Evolutionary conservation across 2,113 vertebrate species (phyloP).

Genomic region (Xiphorhynchus elegans): DNA sequence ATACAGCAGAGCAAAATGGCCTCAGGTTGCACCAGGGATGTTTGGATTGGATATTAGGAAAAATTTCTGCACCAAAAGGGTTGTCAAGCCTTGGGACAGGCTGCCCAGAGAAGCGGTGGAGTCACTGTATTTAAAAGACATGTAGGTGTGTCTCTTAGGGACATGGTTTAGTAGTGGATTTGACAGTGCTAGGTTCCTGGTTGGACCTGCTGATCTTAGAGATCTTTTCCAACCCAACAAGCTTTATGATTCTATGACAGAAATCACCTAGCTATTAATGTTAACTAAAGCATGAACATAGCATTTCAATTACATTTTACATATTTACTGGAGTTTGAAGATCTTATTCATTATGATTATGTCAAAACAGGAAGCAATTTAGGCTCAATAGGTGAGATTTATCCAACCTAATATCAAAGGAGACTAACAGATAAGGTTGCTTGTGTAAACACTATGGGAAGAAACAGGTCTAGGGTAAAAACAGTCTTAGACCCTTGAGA

Average conservation of each 20-base stretch:
- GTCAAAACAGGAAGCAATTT: background rate
- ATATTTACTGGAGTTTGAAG: background rate
- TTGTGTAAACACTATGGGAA: background rate
- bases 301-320: background rate
- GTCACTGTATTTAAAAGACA: accelerated
- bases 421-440: background rate
- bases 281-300: background rate
- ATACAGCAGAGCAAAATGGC: background rate
- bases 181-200: background rate
- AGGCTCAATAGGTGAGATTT: background rate
- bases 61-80: background rate
- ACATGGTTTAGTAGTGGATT: background rate
- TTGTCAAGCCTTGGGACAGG: background rate
- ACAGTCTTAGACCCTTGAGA: background rate
- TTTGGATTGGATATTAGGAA: background rate
- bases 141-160: background rate
- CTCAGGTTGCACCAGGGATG: background rate
- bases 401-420: background rate
- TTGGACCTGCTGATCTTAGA: background rate
- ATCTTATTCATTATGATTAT: background rate
- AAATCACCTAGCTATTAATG: background rate
- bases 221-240: background rate
- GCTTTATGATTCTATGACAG: background rate
- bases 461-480: background rate
- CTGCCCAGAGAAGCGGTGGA: background rate